Conservation (phyloP, 64 coral and sea anemone genomes). For the Dendrophyllia cribrosa region DNA sequence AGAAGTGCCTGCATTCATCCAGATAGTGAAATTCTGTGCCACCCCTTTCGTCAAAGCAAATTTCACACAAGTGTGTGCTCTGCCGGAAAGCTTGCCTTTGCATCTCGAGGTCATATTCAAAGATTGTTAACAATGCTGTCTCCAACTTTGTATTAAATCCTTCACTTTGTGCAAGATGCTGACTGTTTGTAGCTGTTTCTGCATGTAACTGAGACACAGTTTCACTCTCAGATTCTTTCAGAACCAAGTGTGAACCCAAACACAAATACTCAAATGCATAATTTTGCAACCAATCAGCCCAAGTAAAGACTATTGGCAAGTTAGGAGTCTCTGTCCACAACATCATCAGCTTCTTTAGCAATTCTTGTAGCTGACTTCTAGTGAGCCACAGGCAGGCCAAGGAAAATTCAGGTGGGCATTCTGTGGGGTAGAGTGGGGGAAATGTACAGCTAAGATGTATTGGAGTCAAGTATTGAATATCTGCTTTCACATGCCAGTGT, state of each 20-base stretch:
- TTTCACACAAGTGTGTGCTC: constrained; percentile 75
- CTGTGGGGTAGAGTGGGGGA: constrained; percentile 58
- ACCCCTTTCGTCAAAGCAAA: constrained; percentile 92
- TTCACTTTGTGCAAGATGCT: neutral
- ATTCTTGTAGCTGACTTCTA: constrained; percentile 35
- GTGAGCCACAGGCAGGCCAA: constrained; percentile 81
- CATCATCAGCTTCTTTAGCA: constrained; percentile 38
- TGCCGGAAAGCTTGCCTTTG: constrained; percentile 72
- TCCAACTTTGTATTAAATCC: constrained; percentile 20
- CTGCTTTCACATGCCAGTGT: constrained; percentile 67
- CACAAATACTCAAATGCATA: constrained; percentile 48
- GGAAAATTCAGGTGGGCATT: constrained; percentile 64
- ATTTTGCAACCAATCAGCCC: constrained; percentile 90
- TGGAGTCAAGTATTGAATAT: constrained; percentile 60
- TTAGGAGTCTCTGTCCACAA: constrained; percentile 68
- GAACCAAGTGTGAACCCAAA: constrained; percentile 56
- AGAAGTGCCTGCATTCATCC: constrained; percentile 85
- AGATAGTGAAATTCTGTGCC: constrained; percentile 85
- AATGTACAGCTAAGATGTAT: constrained; percentile 64
- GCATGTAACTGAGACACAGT: too few species aligned
- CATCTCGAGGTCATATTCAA: constrained; percentile 88
- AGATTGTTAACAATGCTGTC: constrained; percentile 81
- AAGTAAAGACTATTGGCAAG: constrained; percentile 74
- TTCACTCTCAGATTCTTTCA: constrained; percentile 28
- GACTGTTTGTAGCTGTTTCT: neutral